Base-by-base conservation (phyloP, 1,140 invertebrate genomes). In the Drosophila burlai region DNA sequence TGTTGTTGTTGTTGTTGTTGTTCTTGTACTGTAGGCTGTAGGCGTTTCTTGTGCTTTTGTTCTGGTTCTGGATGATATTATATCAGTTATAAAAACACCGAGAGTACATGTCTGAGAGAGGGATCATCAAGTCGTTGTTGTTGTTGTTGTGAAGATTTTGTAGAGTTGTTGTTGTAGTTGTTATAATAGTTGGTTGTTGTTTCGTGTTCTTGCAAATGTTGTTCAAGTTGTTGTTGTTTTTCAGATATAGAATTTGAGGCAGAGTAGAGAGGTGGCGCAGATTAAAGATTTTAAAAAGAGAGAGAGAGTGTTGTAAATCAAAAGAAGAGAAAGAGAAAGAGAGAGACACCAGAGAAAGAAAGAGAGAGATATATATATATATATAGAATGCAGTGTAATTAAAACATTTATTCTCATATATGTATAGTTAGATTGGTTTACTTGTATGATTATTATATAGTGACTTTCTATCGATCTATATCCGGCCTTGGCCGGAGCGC, bases 371-470 rank as follows among this genome's bases (percentile, higher is more conserved):
- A 75, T 80, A 57, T 65, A 76, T n/a, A n/a, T 72, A 76, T 84
- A 89, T 79, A 89, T 76, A 89, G 81, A 89, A 89, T 90, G 81
- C 85, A 89, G 85, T 89, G 84, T 90, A 75, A 84, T 85, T 89
- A 90, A 90, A 81, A 84, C 85, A 89, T 90, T 82, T 81, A 90
- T 73, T 80, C 58, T 81, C 80, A 65, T 76, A 55, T 69, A 58
- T 72, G 60, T 66, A 66, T 61, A 71, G 63, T 61, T 47, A 73
- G 66, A 58, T 86, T 62, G 55, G 49, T 59, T 49, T 63, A 58
- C 64, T 64, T 68, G 60, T 74, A 67, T 81, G 57, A 24, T 40
- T 59, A 43, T 45, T 43, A 67, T 77, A 64, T 64, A 67, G 76
- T 43, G 42, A 64, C 47, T 73, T 68, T 16, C 54, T 46, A 73